Evolutionary conservation across 2,113 vertebrate species (phyloP).

Genomic region (rabbit (Oryctolagus cuniculus)): mOryCun1.1 NC_091433.1:105237001-105237500

Average conservation of each 20-base stretch:
- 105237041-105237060: not conserved
- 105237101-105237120: not conserved
- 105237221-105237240: not conserved
- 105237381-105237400: no score
- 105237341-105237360: no score
- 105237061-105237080: not conserved
- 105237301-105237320: not conserved
- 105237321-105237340: no score
- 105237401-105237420: no score
- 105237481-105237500: no score
- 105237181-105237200: not conserved
- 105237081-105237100: not conserved
- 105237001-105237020: not conserved
- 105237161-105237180: slow-evolving; percentile 42
- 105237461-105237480: no score
- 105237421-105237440: no score
- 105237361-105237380: no score
- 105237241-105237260: not conserved
- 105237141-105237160: slow-evolving; percentile 31
- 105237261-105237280: not conserved
- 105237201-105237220: not conserved
- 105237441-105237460: no score
- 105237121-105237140: slow-evolving; percentile 8
- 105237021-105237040: slow-evolving; percentile 58
- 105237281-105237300: accelerated